Evolutionary conservation across 64 coral and sea anemone genomes (phyloP), one percentile per base, ranked within the genome.

Genomic region (Actinia equina): DNA sequence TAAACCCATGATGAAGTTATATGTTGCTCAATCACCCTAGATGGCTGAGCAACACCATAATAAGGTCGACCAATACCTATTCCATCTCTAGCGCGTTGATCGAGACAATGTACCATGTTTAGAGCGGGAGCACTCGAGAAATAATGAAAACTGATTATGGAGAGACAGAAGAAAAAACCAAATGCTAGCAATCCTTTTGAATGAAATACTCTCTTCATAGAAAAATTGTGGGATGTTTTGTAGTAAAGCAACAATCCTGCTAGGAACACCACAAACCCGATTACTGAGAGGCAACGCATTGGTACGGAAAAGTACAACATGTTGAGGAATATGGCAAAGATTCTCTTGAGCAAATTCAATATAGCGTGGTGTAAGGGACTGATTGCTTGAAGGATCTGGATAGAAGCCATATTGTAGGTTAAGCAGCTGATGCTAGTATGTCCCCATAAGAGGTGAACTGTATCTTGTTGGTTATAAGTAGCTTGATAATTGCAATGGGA

Each of bases 331-430:
- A 86, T 86, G 26, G 67, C 84, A 61, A 86, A 61, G 26, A 86
- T 46, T 86, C 84, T 61, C 60, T 86, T 86, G 41, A 61, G 2
- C 16, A 86, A 65, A 64, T 64, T 70, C 27, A 71, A 30, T 12
- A 86, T 61, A 42, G 56, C 58, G 18, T 86, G 84, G 27, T 23
- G 20, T 17, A 70, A n/a, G 25, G 84, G 84, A 13, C 53, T 15
- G 58, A 86, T 64, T 20, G n/a, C 15, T 46, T 70, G 8, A 43
- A 86, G 60, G 27, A 86, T 59, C 19, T 56, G 18, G 59, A 86
- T 86, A 44, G 84, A 86, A 7, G 84, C 84, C 19, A 67, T 7
- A 22, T 86, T 86, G 58, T 67, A 86, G 22, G 42, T 86, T 7
- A 56, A 86, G 22, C 60, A 27, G 23, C 58, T 63, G 37, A 56